Conservation (phyloP, 2,113 vertebrate species). For the Ammodytes marinus region DNA sequence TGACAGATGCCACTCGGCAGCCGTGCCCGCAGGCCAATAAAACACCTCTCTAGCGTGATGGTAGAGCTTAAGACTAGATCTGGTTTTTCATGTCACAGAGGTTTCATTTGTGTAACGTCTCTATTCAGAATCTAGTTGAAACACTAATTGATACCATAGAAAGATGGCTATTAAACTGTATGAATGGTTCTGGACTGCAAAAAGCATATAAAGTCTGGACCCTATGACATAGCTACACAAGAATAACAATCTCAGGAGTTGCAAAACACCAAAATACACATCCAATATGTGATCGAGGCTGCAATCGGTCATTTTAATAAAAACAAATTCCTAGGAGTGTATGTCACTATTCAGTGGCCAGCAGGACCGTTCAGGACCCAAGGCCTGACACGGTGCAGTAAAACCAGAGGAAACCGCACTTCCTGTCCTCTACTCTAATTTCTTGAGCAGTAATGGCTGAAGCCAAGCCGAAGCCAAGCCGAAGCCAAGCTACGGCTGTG, state of each 20-base stretch:
- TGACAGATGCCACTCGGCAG: conserved; percentile 82
- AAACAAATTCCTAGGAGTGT: conserved; percentile 52
- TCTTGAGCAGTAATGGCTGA: conserved; percentile 36
- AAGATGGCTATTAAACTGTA: conserved; percentile 10
- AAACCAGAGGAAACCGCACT: conserved; percentile 72
- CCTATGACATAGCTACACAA: neutral
- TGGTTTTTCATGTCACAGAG: conserved; percentile 43
- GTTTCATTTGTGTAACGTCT: conserved; percentile 14
- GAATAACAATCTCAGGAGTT: conserved; percentile 24
- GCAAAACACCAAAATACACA: conserved; percentile 42
- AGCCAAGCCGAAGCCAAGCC: too few species aligned
- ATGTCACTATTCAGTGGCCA: conserved; percentile 52
- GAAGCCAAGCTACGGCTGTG: conserved; percentile 39
- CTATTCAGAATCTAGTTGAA: conserved; percentile 12
- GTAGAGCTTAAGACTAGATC: conserved; percentile 27
- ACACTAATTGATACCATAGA: neutral
- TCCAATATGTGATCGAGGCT: conserved; percentile 8
- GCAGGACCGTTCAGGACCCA: conserved; percentile 34
- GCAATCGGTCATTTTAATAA: conserved; percentile 55
- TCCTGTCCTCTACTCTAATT: conserved; percentile 66
- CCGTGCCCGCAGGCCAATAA: conserved; percentile 58
- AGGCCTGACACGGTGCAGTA: conserved; percentile 48
- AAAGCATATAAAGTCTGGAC: neutral
- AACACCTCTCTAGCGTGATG: conserved; percentile 53
- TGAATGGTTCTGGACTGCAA: conserved; percentile 9